Evolutionary conservation across 2,113 vertebrate genomes (phyloP), one percentile per base, ranked within the genome.

Genomic region (Suncus etruscus): DNA sequence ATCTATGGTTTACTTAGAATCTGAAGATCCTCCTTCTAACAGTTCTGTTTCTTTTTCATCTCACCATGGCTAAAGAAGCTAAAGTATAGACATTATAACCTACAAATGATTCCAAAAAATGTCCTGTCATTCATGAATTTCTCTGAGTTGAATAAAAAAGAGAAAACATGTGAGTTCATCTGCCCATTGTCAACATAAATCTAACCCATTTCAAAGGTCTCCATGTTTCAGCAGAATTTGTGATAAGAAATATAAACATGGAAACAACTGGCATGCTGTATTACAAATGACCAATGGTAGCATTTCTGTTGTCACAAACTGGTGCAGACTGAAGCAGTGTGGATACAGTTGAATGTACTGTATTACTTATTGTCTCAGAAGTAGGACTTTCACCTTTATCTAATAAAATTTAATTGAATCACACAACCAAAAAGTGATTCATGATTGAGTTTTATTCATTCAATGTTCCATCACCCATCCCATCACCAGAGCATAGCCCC

Each of bases 41-140:
- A 88, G 83, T 90, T 97, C 91, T 93, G 89, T 94, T 97, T 97
- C 97, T 97, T 96, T 97, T 98, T 98, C 97, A 98, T 98, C 97
- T 98, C 94, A 97, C 97, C 97, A 97, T 97, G 97, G 97, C 97
- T 97, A 97, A 98, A 98, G 96, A 97, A 97, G 96, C 82, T 96
- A 97, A 97, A 97, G 97, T 97, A 96, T 96, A 91, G 84, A 50
- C 92, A 91, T 96, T 96, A 94, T 95, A 96, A 95, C 93, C 86
- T 94, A 96, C 50, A 92, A 96, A 15, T 61, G 54, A n/a, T 80
- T 83, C 93, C 90, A 94, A 93, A 96, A 95, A 94, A 96, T 92
- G 90, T 47, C 89, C 97, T 97, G 97, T 97, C 97, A 97, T 83
- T 97, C 92, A 68, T 54, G 61, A 84, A 95, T 97, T 96, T 96